Evolutionary conservation across 1,140 invertebrate genomes (phyloP).

Genomic region (Lepidostoma basale): DNA sequence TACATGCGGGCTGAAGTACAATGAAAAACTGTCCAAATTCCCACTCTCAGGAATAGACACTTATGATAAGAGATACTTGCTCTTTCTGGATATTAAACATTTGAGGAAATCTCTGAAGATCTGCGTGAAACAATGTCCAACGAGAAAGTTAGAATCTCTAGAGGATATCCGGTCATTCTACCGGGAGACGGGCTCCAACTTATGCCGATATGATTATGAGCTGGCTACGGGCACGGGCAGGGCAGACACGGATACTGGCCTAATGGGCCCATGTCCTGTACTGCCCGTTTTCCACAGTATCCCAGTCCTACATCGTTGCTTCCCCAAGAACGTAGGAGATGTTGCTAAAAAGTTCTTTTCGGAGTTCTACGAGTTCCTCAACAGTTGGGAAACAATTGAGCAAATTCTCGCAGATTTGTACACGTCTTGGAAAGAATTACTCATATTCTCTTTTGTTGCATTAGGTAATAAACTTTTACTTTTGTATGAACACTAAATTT

Average conservation of each 20-base stretch:
- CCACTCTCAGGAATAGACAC: slow-evolving; percentile 82
- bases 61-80: slow-evolving; percentile 78
- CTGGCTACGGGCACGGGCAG: slow-evolving; percentile 50
- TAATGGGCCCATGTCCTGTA: slow-evolving; percentile 73
- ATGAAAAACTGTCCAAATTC: slow-evolving; percentile 74
- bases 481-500: not conserved
- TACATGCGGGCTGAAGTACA: slow-evolving; percentile 85
- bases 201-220: slow-evolving; percentile 77
- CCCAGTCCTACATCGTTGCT: slow-evolving; percentile 86
- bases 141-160: slow-evolving; percentile 65
- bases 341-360: slow-evolving; percentile 65
- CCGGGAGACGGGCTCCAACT: slow-evolving; percentile 69
- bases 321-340: slow-evolving; percentile 73
- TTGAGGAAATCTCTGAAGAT: slow-evolving; percentile 80
- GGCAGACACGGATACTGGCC: slow-evolving; percentile 59
- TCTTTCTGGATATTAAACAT: slow-evolving; percentile 83
- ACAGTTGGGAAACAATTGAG: slow-evolving; percentile 86
- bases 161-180: slow-evolving; percentile 80
- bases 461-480: too few species aligned
- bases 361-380: slow-evolving; percentile 81
- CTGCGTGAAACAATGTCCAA: slow-evolving; percentile 89
- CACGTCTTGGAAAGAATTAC: slow-evolving; percentile 83
- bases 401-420: slow-evolving; percentile 88
- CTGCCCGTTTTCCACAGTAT: slow-evolving; percentile 74
- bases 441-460: slow-evolving; percentile 80